Evolutionary conservation across 2,888 invertebrate genomes (phyloP).

Genomic region (Tachina fera): DNA sequence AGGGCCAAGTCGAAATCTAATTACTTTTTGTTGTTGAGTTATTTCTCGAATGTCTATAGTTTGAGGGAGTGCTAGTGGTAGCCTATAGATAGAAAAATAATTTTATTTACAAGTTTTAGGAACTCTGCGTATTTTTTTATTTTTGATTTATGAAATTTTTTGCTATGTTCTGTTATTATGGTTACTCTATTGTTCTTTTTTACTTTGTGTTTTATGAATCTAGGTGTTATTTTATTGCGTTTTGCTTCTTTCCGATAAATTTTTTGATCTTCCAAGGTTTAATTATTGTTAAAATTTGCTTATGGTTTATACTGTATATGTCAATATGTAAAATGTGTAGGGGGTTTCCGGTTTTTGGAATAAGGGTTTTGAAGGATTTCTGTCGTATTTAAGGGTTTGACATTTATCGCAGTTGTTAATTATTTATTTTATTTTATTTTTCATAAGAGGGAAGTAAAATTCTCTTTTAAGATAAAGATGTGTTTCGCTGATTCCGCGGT

Average conservation of each 20-base stretch:
- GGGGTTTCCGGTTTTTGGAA: constrained; percentile 59
- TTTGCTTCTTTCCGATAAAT: neutral
- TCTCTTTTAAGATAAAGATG: neutral
- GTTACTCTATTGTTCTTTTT: neutral
- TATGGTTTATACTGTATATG: constrained; percentile 60
- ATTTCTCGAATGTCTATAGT: constrained; percentile 12
- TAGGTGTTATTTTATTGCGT: neutral
- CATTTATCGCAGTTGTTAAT: constrained; percentile 69
- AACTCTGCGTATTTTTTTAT: too few relatives aligned
- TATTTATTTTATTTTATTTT: constrained; percentile 63
- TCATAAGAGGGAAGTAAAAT: constrained; percentile 67
- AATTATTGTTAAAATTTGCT: constrained; percentile 60
- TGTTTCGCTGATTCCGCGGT: constrained; percentile 65
- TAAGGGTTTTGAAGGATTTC: constrained; percentile 66
- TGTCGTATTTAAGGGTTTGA: constrained; percentile 59
- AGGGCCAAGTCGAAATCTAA: constrained; percentile 21
- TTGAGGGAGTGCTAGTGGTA: constrained; percentile 12
- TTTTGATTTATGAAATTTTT: too few relatives aligned
- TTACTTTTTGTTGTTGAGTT: neutral
- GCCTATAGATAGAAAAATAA: neutral
- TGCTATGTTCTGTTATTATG: too few relatives aligned
- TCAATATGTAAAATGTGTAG: constrained; percentile 64
- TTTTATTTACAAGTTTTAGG: constrained; percentile 7
- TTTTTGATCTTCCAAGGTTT: neutral
- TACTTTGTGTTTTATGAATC: constrained; percentile 1